phyloP scores from a whole-genome alignment of 1,140 invertebrate species.

The Zaprionus lachaisei region DNA sequence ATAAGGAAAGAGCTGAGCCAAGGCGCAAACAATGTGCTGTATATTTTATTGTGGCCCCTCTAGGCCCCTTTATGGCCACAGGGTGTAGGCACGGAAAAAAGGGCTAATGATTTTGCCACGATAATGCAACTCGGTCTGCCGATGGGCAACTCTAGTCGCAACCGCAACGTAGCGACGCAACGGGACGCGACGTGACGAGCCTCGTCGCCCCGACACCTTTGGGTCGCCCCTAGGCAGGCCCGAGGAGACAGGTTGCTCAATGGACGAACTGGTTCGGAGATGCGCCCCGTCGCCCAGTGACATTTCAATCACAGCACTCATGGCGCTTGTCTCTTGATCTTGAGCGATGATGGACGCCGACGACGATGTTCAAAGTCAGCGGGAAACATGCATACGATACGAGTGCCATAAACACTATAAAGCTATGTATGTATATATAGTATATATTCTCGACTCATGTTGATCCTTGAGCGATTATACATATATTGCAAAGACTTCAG shows the following conservation, averaged over 20 bases:
- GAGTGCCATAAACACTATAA: neutral
- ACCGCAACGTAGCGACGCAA: neutral
- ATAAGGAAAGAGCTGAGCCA: neutral
- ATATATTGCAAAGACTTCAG: neutral
- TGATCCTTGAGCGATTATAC: neutral
- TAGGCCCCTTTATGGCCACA: neutral
- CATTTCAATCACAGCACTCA: conserved; percentile 2
- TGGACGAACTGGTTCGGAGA: conserved; percentile 29
- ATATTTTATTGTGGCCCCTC: neutral
- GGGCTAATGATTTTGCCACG: conserved; percentile 47
- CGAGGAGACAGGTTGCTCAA: conserved; percentile 26
- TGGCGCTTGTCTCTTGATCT: conserved; percentile 10
- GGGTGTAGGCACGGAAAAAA: conserved; percentile 22
- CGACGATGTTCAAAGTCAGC: conserved; percentile 1
- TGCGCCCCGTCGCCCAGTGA: conserved; percentile 6
- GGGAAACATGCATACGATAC: neutral
- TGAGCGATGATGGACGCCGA: conserved; percentile 24
- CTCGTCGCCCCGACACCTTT: conserved; percentile 34
- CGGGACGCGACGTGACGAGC: conserved; percentile 33
- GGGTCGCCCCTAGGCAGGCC: conserved; percentile 23
- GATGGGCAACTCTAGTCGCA: conserved; percentile 20
- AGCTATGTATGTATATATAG: neutral
- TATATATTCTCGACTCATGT: neutral
- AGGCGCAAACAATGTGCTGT: neutral
- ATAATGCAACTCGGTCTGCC: conserved; percentile 39